These are phyloP conservation scores for Acleris holmiana DNA, from an alignment of 2,888 invertebrate genomes.

Conservation along the genomic window DNA sequence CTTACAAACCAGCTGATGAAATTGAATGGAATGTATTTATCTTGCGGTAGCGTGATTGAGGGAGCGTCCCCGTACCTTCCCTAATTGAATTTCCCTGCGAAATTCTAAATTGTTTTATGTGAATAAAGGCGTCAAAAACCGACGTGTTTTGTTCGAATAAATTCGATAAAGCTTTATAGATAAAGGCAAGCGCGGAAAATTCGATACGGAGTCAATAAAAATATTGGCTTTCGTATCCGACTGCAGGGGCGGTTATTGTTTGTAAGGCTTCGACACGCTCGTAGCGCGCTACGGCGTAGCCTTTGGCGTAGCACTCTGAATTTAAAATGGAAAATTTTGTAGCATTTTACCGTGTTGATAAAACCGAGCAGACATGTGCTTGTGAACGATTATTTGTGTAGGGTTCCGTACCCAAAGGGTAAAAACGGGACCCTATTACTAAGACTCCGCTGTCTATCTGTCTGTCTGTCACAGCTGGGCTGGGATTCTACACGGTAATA, in stretches of 20 bases:
- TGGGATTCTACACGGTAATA: too few relatives aligned
- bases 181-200: constrained; percentile 15
- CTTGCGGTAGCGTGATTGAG: constrained; percentile 22
- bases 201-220: constrained; percentile 23
- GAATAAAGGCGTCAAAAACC: constrained; percentile 37
- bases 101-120: constrained; percentile 54
- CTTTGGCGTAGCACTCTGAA: constrained; percentile 20
- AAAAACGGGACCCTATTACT: too few relatives aligned
- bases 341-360: neutral
- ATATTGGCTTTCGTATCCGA: constrained; percentile 23
- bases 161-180: constrained; percentile 21
- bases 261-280: constrained; percentile 15
- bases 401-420: too few relatives aligned
- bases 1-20: neutral
- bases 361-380: neutral
- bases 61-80: constrained; percentile 30
- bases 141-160: constrained; percentile 32
- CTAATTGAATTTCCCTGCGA: constrained; percentile 57
- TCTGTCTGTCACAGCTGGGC: too few relatives aligned
- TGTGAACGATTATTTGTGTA: neutral
- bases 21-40: constrained; percentile 18
- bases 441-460: too few relatives aligned
- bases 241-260: constrained; percentile 19
- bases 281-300: constrained; percentile 13
- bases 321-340: constrained; percentile 16